Percentiles rank a stretch among this genome's conserved stretches.
phyloP scores from a whole-genome alignment of 2,113 vertebrate genomes.

The Poecilia latipinna region DNA sequence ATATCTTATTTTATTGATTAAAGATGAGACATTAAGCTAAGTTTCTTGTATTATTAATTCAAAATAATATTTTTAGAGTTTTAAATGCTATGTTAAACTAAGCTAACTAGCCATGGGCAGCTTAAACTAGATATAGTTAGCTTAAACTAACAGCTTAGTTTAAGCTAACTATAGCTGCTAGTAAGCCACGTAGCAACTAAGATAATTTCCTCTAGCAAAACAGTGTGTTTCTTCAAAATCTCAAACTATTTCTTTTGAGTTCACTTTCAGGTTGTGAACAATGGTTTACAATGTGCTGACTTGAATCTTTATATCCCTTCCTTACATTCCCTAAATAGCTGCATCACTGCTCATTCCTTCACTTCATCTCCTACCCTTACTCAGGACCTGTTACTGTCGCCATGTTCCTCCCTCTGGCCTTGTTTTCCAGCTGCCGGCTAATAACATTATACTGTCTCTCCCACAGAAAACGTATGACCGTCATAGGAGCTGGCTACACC shows the following conservation, averaged over 20 bases:
- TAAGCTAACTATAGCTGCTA: not conserved
- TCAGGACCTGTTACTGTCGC: not conserved
- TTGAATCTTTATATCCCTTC: slow-evolving; percentile 5
- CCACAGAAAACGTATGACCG: slow-evolving; percentile 41
- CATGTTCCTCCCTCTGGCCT: slow-evolving; percentile 41
- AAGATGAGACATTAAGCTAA: too few relatives aligned
- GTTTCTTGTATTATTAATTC: too few relatives aligned
- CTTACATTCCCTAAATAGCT: slow-evolving; percentile 13
- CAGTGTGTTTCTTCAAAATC: not conserved
- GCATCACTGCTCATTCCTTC: slow-evolving; percentile 9
- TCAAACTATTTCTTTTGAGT: slow-evolving; percentile 8
- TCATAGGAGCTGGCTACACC: slow-evolving; percentile 64
- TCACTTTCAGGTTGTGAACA: not conserved
- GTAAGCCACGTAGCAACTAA: not conserved
- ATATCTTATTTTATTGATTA: too few relatives aligned
- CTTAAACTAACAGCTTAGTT: too few relatives aligned
- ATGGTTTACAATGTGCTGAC: slow-evolving; percentile 21
- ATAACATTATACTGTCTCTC: slow-evolving; percentile 18
- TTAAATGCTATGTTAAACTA: not conserved
- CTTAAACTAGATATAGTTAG: too few relatives aligned
- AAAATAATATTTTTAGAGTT: not conserved
- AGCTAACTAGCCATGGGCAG: not conserved
- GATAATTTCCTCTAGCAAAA: not conserved
- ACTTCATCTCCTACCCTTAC: slow-evolving; percentile 54
- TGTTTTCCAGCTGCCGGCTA: slow-evolving; percentile 19